phyloP scores from a whole-genome alignment of 2,113 vertebrate genomes.

The Gymnorhina tibicen region DNA sequence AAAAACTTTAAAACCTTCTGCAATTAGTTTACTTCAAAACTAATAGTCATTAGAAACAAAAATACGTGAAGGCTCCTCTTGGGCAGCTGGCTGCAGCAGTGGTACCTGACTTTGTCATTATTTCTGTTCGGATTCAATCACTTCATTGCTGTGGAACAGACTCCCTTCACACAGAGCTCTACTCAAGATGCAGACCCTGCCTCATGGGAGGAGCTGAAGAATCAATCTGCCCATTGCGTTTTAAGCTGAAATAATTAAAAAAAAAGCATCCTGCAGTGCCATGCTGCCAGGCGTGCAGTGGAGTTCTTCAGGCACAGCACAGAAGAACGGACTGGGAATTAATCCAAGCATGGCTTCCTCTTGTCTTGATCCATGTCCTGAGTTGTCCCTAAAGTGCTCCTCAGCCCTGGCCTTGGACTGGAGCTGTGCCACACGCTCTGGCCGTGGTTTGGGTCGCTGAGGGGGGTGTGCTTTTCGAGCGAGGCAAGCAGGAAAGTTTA shows the following conservation, averaged over 20 bases:
- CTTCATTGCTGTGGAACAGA: neutral
- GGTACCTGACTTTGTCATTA: fast-evolving
- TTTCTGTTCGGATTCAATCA: neutral
- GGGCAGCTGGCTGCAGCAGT: too few species aligned
- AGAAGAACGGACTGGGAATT: neutral
- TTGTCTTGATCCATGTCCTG: neutral
- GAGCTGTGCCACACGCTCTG: neutral
- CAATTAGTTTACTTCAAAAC: neutral
- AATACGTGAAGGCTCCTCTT: neutral
- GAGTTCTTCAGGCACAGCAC: neutral
- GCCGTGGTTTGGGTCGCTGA: neutral
- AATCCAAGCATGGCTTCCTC: neutral
- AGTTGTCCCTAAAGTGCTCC: neutral
- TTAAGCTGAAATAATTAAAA: neutral
- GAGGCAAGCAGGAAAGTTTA: neutral
- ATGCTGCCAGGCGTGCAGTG: neutral
- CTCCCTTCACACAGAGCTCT: neutral
- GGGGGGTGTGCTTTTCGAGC: neutral
- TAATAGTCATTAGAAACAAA: neutral
- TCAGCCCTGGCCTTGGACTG: neutral
- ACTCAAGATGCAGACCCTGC: neutral
- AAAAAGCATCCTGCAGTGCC: neutral
- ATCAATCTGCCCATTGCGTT: neutral
- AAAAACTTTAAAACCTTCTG: neutral
- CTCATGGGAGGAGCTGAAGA: neutral